A percentile compares a stretch with the other conserved stretches of the same genome.
phyloP scores from a whole-genome alignment of 2,113 vertebrate genomes.

The Microtus richardsoni region DNA sequence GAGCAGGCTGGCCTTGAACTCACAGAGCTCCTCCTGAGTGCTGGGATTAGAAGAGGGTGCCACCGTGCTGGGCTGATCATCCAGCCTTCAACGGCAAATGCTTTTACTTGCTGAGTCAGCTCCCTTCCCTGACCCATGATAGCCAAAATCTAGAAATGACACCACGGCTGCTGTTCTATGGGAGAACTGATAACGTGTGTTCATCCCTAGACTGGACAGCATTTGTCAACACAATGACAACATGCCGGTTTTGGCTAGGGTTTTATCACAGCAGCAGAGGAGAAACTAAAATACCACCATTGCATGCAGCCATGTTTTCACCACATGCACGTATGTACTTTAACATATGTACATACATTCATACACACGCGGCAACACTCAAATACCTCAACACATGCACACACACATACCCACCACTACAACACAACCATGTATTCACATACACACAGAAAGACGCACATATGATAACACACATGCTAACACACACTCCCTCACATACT shows the following conservation, averaged over 20 bases:
- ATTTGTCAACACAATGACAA: neutral
- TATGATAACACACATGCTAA: neutral
- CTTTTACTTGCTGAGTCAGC: neutral
- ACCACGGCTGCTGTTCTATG: neutral
- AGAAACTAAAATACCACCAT: neutral
- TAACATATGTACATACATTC: neutral
- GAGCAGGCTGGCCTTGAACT: neutral
- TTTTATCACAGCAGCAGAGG: neutral
- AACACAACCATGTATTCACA: neutral
- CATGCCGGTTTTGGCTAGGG: neutral
- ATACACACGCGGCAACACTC: neutral
- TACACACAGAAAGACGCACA: neutral
- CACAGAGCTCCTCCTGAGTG: neutral
- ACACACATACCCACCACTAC: neutral
- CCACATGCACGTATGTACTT: neutral
- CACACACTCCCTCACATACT: neutral
- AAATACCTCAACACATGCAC: neutral
- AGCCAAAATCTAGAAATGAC: neutral
- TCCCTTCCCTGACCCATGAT: neutral
- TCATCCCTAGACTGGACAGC: fast-evolving
- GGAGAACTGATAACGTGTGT: neutral
- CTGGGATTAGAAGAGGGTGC: neutral
- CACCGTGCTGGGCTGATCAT: neutral
- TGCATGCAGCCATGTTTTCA: too few species aligned
- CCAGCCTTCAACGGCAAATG: neutral